Evolutionary conservation across 2,888 invertebrate species (phyloP).

Genomic region (Lasioglossum vierecki): DNA sequence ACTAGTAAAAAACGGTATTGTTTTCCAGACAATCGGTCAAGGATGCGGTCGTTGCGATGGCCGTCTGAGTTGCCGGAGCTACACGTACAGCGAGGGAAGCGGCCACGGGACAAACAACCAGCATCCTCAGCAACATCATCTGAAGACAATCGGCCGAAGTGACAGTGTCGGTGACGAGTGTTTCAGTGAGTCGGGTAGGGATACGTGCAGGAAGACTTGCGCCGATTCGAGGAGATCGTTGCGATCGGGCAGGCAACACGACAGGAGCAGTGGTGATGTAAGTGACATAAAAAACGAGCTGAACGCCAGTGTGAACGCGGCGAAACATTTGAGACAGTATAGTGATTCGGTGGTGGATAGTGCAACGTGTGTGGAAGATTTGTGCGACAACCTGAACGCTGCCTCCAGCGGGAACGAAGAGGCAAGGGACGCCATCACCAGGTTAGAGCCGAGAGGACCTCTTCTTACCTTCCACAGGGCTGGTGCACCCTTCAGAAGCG

Average conservation of each 20-base stretch:
- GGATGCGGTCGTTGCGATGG: constrained; percentile 71
- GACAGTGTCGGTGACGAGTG: constrained; percentile 81
- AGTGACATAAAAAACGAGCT: constrained; percentile 67
- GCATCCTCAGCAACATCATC: constrained; percentile 56
- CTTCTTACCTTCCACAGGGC: constrained; percentile 75
- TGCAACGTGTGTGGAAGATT: constrained; percentile 70
- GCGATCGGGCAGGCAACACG: constrained; percentile 61
- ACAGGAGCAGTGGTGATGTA: constrained; percentile 71
- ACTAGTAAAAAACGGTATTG: not conserved
- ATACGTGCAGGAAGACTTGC: constrained; percentile 58
- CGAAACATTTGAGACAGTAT: constrained; percentile 77
- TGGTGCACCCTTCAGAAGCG: constrained; percentile 89
- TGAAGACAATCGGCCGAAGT: constrained; percentile 74
- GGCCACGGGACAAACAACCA: constrained; percentile 54
- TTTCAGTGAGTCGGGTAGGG: constrained; percentile 66
- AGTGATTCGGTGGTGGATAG: constrained; percentile 80
- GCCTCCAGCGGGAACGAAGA: constrained; percentile 71
- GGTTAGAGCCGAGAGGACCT: constrained; percentile 77
- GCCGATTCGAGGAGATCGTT: constrained; percentile 60
- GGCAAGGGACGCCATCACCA: constrained; percentile 78
- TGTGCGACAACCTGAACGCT: constrained; percentile 63
- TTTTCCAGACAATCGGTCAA: constrained; percentile 45
- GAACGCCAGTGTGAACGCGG: constrained; percentile 58
- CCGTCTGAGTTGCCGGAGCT: constrained; percentile 73
- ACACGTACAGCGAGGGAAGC: constrained; percentile 78